These are phyloP conservation scores for Tiliqua scincoides DNA, from an alignment of 2,113 vertebrate genomes.

Conservation along the genomic window DNA sequence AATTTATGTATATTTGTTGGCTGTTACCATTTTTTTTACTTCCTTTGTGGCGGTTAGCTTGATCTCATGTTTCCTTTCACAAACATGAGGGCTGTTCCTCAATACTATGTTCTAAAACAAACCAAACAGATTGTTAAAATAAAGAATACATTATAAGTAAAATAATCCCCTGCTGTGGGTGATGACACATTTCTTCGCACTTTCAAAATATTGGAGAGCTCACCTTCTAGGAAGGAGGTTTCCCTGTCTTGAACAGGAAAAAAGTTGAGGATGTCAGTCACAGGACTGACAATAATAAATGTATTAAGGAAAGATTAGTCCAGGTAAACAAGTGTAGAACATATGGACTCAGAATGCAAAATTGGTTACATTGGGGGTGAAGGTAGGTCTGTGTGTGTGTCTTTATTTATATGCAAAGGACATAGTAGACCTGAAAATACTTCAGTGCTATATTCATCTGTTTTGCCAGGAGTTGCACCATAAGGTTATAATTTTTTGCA, in stretches of 20 bases:
- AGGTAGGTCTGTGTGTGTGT: neutral
- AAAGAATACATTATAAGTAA: slow-evolving; percentile 27
- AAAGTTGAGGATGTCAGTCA: neutral
- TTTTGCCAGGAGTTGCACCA: neutral
- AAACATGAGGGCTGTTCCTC: neutral
- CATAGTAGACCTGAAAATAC: accelerated
- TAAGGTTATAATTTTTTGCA: neutral
- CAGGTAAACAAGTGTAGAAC: accelerated
- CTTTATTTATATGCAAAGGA: neutral
- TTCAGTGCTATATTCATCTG: neutral
- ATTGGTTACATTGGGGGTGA: neutral
- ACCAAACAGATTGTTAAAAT: slow-evolving; percentile 19
- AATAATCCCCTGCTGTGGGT: neutral
- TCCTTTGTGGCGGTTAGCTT: slow-evolving; percentile 39
- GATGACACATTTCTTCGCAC: slow-evolving; percentile 27
- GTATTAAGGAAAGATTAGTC: neutral
- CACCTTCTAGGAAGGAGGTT: neutral
- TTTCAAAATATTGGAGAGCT: neutral
- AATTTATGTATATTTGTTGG: neutral
- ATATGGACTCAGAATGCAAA: slow-evolving; percentile 1
- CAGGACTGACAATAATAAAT: slow-evolving; percentile 18
- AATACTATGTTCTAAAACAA: slow-evolving; percentile 33
- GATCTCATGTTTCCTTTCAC: slow-evolving; percentile 33
- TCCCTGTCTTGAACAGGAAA: slow-evolving; percentile 32
- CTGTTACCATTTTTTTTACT: neutral